These are phyloP conservation scores for Forbesichthys agassizii DNA, from an alignment of 2,113 vertebrate species.

Conservation along the genomic window DNA sequence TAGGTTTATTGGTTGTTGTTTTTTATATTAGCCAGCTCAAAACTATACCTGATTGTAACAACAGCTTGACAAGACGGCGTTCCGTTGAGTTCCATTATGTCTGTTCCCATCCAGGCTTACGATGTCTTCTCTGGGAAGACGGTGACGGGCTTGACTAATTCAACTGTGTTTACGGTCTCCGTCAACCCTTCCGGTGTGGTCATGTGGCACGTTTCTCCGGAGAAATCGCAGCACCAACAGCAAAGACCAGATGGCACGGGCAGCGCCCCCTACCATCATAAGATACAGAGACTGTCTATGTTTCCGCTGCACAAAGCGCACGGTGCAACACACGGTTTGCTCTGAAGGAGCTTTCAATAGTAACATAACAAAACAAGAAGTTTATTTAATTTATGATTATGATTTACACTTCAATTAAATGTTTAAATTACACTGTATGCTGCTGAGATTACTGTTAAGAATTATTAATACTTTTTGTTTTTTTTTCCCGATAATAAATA, in stretches of 20 bases:
- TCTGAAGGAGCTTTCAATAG: constrained; percentile 8
- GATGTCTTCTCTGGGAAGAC: constrained; percentile 72
- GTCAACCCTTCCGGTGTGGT: constrained; percentile 86
- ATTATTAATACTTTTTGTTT: too few species aligned
- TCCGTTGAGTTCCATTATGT: not conserved
- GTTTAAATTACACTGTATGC: too few species aligned
- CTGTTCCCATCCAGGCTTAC: constrained; percentile 67
- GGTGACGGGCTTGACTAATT: constrained; percentile 52
- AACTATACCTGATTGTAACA: not conserved
- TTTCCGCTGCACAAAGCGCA: not conserved
- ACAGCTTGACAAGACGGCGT: not conserved
- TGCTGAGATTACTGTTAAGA: too few species aligned
- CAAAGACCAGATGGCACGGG: not conserved
- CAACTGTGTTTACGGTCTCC: constrained; percentile 70
- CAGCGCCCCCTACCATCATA: not conserved
- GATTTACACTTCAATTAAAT: not conserved
- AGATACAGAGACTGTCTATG: not conserved
- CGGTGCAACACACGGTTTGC: not conserved
- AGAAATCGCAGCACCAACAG: not conserved
- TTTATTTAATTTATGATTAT: not conserved
- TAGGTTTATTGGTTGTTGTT: too few species aligned
- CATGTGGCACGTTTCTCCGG: constrained; percentile 83
- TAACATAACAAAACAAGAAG: too few species aligned
- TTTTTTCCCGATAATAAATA: not conserved
- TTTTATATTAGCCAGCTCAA: too few species aligned